Conservation (phyloP, 92 coral and sea anemone genomes). For the Metridium senile region DNA sequence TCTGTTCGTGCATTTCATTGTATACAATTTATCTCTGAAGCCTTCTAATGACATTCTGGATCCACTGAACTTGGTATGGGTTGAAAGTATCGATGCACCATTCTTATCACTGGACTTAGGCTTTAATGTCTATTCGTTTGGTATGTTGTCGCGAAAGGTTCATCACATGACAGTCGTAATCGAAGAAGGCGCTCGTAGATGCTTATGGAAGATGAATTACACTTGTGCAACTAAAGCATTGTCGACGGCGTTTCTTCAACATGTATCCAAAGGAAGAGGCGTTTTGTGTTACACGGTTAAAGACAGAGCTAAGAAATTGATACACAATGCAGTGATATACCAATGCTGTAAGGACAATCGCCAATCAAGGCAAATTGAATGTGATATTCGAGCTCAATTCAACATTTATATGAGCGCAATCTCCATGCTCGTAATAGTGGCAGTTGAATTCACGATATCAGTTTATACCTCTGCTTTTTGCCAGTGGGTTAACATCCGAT, state of each 20-base stretch:
- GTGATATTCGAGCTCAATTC: constrained; percentile 15
- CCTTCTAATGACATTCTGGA: constrained; percentile 13
- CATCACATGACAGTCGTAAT: constrained; percentile 19
- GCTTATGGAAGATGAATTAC: background rate
- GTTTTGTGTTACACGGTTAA: constrained; percentile 8
- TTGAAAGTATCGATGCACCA: constrained; percentile 16
- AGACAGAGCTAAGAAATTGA: too few species aligned
- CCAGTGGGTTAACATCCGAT: background rate
- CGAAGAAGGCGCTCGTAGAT: background rate
- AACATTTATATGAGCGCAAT: background rate
- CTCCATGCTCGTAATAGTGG: background rate
- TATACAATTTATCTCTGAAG: background rate
- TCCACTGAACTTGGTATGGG: constrained; percentile 37
- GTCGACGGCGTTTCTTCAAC: constrained; percentile 10
- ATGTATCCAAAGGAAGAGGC: constrained; percentile 13
- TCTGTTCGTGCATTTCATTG: constrained; percentile 13
- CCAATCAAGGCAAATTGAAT: background rate
- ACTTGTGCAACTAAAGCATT: constrained; percentile 8
- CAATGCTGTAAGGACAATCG: constrained; percentile 17
- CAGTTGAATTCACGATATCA: background rate
- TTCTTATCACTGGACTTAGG: constrained; percentile 36
- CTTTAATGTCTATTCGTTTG: constrained; percentile 25
- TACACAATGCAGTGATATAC: constrained; percentile 2
- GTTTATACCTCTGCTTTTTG: background rate
- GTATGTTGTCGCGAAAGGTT: constrained; percentile 19